phyloP scores from a whole-genome alignment of 2,113 vertebrate genomes.

The Cottus gobio region DNA sequence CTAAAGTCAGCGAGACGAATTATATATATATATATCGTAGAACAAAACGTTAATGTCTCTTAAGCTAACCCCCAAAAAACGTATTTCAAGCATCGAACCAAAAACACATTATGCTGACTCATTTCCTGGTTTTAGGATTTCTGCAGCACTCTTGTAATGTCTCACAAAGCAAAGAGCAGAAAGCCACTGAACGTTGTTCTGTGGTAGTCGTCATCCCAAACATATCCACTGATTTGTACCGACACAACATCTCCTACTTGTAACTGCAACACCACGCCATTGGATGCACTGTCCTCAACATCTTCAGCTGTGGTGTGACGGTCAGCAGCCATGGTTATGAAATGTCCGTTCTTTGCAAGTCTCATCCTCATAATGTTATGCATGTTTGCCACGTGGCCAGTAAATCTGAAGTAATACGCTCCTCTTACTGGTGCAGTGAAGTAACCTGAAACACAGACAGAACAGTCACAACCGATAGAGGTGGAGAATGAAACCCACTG shows the following conservation, averaged over 20 bases:
- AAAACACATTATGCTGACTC: not conserved
- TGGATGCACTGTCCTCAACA: slow-evolving; percentile 36
- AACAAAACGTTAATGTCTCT: not conserved
- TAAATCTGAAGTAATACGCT: slow-evolving; percentile 56
- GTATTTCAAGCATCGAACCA: not conserved
- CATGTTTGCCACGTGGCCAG: not conserved
- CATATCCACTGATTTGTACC: rapidly evolving
- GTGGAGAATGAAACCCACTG: not conserved
- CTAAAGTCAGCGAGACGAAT: too few species aligned
- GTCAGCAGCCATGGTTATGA: slow-evolving; percentile 1
- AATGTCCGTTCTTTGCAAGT: slow-evolving; percentile 20
- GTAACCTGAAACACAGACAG: slow-evolving; percentile 33
- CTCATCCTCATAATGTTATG: rapidly evolving
- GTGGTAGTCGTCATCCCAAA: slow-evolving; percentile 51
- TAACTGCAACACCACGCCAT: slow-evolving; percentile 41
- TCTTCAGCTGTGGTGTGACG: not conserved
- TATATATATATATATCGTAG: too few species aligned
- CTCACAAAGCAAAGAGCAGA: slow-evolving; percentile 47
- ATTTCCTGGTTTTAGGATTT: not conserved
- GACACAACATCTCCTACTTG: slow-evolving; percentile 47
- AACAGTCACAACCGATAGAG: not conserved
- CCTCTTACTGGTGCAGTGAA: slow-evolving; percentile 59
- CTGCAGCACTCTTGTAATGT: not conserved
- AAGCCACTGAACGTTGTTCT: slow-evolving; percentile 62
- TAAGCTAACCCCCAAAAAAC: not conserved